Base-by-base conservation (phyloP, 2,797 vertebrate species). In the Heliangelus exortis region DNA sequence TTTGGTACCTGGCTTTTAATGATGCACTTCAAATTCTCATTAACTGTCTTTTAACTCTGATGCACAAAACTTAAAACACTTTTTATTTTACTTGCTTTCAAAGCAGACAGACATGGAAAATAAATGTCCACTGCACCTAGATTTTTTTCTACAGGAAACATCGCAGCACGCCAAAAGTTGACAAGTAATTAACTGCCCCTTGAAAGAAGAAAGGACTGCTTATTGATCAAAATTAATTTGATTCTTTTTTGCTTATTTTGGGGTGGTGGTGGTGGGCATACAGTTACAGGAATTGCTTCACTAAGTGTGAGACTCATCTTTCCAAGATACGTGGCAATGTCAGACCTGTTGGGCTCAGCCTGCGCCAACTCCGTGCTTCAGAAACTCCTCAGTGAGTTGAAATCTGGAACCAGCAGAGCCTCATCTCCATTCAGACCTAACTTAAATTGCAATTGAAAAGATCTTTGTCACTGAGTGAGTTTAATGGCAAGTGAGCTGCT, bases 271-370 rank as follows among this genome's bases (percentile, higher is more conserved):
- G 39, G 39, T 41, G 39, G 39, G 39, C 41, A 41, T 2, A 0
- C 0, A 0, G 26, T 59, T 67, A 58, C 23, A 14, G 47, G 47
- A 47, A 74, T 33, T 5, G 3, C n/a, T 47, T n/a, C 2, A 1
- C 21, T 36, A 15, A 53, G n/a, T 4, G 1, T 1, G 2, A 28
- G n/a, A n/a, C 50, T 78, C 19, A 16, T 45, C 39, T 36, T 39
- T 51, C 51, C 23, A 53, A 10, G 59, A 33, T 21, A 25, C 2
- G 0, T 4, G 5, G n/a, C 55, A 29, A 29, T 11, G 18, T 19
- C 67, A 53, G 68, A 34, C 29, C 50, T 20, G 55, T 48, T 20
- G 31, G 13, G 39, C 39, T 41, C 39, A 41, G 13, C 39, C 39
- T 41, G 39, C 41, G 39, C 39, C 6, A 2, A 51, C 20, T 16